Evolutionary conservation across 1,140 invertebrate species (phyloP).

Genomic region (Stenopsyche tienmushanensis): DNA sequence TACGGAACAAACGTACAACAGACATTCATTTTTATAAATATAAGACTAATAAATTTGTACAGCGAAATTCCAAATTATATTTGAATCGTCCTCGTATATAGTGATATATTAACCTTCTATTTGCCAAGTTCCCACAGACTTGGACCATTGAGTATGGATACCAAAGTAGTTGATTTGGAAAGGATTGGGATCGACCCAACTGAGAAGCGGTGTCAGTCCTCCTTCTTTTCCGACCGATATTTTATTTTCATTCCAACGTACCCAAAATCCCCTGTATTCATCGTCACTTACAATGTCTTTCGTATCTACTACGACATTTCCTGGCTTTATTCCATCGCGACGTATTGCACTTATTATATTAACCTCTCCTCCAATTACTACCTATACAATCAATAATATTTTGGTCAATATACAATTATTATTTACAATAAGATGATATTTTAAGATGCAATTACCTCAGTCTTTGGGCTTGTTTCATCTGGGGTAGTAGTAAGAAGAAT

Average conservation of each 20-base stretch:
- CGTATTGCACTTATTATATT: neutral
- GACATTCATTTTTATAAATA: no score
- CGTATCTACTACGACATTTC: constrained; percentile 65
- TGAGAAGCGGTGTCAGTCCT: constrained; percentile 67
- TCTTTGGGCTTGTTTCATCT: no score
- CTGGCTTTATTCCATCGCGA: neutral
- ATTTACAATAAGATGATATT: no score
- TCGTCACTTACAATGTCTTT: constrained; percentile 65
- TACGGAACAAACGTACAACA: no score
- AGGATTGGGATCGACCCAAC: constrained; percentile 66
- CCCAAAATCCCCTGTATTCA: constrained; percentile 81
- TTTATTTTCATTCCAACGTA: constrained; percentile 69
- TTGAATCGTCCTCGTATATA: no score
- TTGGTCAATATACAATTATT: no score
- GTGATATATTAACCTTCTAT: constrained; percentile 66
- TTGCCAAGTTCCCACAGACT: constrained; percentile 75
- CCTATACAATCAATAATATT: neutral
- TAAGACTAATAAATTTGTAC: no score
- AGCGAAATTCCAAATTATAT: no score
- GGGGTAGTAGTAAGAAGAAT: no score
- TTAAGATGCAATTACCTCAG: no score
- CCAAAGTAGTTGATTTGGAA: constrained; percentile 71
- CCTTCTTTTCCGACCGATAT: constrained; percentile 68
- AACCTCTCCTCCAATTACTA: neutral
- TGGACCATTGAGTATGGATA: constrained; percentile 81